These are phyloP conservation scores for Lamellibrachia satsuma DNA, from an alignment of 2,888 invertebrate species.

Conservation along the genomic window DNA sequence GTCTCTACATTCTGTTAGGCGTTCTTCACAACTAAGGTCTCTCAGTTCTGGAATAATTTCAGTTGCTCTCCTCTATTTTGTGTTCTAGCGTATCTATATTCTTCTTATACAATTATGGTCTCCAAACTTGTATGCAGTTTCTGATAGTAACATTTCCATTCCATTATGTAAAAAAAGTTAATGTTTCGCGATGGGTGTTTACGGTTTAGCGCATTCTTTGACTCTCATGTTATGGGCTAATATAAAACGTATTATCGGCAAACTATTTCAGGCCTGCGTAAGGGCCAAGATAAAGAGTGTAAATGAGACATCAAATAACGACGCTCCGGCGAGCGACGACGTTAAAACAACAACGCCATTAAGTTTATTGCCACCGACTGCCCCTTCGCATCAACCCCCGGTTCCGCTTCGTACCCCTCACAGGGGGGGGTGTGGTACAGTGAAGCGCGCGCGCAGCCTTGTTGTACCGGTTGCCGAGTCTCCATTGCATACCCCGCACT, in stretches of 20 bases:
- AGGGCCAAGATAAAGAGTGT: background rate
- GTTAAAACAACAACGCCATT: background rate
- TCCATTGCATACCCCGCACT: background rate
- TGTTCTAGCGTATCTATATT: no score
- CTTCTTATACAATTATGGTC: no score
- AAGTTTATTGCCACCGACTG: background rate
- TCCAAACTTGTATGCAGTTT: no score
- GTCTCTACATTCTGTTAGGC: no score
- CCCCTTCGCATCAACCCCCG: background rate
- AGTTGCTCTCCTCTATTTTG: no score
- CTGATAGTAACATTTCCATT: no score
- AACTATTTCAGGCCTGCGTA: background rate
- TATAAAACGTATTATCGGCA: constrained; percentile 4
- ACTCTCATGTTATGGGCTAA: background rate
- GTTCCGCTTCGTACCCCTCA: background rate
- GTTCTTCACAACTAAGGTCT: no score
- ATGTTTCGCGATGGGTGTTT: background rate
- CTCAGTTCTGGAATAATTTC: no score
- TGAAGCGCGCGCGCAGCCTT: background rate
- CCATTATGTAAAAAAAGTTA: background rate
- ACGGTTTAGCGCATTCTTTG: background rate
- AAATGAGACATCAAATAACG: background rate
- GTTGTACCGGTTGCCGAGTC: background rate
- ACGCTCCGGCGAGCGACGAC: background rate
- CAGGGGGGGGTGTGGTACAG: background rate